Evolutionary conservation across 1,140 invertebrate genomes (phyloP), one percentile per base, ranked within the genome.

Genomic region (Octopus sinensis): DNA sequence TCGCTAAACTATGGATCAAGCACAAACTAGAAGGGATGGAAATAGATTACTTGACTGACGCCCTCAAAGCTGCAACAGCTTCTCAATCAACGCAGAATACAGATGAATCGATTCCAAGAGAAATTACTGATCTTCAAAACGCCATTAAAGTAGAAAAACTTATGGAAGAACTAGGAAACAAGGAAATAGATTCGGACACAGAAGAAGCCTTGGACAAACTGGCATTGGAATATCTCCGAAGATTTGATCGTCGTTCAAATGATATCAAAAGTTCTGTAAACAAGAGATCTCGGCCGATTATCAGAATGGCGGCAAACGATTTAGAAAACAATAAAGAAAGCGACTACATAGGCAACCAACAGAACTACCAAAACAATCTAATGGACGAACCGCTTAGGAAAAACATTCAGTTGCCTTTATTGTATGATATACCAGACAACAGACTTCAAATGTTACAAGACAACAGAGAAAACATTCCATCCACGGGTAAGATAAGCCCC

Each of bases 21-120:
- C 78, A 83, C 51, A 79, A 82, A 10, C 77, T 88, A 23, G 87
- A 87, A 75, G 86, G 86, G 75, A 79, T 86, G 52, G 87, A 88
- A 77, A 88, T 86, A 54, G 87, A 88, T 73, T 83, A 82, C 4
- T 80, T 88, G 30, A 86, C 87, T 4, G 84, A 85, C 54, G 86
- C 86, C 0, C 79, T 88, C 10, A 88, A 88, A 79, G 83, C 85
- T 68, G 87, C 87, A 6, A 87, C 87, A 1, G 51, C 86, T 9
- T 81, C 83, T 0, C 87, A 87, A 13, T 5, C 68, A 6, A 17
- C 17, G 17, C 17, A 73, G 9, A n/a, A 13, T 0, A 5, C 7
- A 5, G 79, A 79, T 84, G 30, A 68, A 84, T 7, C 84, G 84
- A 53, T 85, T 53, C 23, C 80, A 81, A 82, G 81, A 10, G 87